Evolutionary conservation across 2,888 invertebrate species (phyloP).

Genomic region (Zelleria hepariella): DNA sequence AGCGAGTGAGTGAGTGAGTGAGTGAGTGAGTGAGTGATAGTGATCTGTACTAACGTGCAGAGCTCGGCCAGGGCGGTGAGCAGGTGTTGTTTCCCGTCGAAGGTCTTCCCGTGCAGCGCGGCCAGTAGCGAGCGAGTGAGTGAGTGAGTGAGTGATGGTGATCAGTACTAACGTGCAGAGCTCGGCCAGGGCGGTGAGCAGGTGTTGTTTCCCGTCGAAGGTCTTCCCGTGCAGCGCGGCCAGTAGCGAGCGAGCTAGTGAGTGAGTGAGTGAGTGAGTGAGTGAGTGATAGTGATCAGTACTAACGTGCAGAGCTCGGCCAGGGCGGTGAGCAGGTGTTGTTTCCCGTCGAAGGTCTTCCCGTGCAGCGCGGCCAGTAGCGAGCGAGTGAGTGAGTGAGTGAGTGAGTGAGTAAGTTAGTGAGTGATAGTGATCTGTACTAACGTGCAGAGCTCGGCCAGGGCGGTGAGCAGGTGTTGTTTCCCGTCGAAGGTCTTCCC

Average conservation of each 20-base stretch:
- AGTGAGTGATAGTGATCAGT: too few species aligned
- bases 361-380: constrained; percentile 76
- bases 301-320: constrained; percentile 83
- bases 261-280: too few species aligned
- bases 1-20: too few species aligned
- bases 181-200: constrained; percentile 83
- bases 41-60: constrained; percentile 82
- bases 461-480: constrained; percentile 82
- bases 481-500: constrained; percentile 95
- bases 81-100: constrained; percentile 90
- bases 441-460: constrained; percentile 83
- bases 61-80: constrained; percentile 83
- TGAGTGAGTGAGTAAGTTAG: too few species aligned
- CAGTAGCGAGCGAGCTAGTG: too few species aligned
- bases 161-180: constrained; percentile 80
- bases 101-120: constrained; percentile 85
- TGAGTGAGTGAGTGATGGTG: too few species aligned
- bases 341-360: constrained; percentile 92
- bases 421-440: too few species aligned
- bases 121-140: constrained; percentile 42
- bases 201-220: constrained; percentile 90
- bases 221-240: constrained; percentile 81
- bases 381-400: constrained; percentile 77
- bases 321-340: constrained; percentile 82
- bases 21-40: too few species aligned